phyloP scores from a whole-genome alignment of 2,797 vertebrate genomes.

The Diceros bicornis region DNA sequence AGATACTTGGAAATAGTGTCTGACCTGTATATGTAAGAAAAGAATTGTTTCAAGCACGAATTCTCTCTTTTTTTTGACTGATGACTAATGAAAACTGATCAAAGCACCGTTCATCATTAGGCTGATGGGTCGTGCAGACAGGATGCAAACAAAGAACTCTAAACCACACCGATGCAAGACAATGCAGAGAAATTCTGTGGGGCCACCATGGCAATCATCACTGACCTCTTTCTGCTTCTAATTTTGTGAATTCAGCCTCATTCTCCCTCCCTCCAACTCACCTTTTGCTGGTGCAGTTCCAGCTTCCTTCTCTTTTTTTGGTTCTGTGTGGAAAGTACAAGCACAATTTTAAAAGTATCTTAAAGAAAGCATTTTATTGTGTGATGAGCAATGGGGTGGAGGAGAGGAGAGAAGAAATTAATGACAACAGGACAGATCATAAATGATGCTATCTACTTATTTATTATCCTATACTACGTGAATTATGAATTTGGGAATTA shows the following conservation, averaged over 20 bases:
- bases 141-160: constrained; percentile 47
- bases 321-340: constrained; percentile 90
- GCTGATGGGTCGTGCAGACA: constrained; percentile 41
- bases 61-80: not conserved
- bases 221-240: constrained; percentile 44
- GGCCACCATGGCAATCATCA: not conserved
- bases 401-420: not conserved
- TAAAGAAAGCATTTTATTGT: constrained; percentile 81
- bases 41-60: not conserved
- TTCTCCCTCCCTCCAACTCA: constrained; percentile 81
- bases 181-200: constrained; percentile 11
- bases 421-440: not conserved
- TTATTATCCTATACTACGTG: not conserved
- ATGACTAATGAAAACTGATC: not conserved
- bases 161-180: constrained; percentile 50
- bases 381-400: constrained; percentile 10
- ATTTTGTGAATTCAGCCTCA: constrained; percentile 51
- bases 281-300: constrained; percentile 88
- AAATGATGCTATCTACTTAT: not conserved
- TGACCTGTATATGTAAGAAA: not conserved
- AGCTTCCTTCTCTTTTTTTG: constrained; percentile 85
- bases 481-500: not conserved
- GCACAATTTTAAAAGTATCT: constrained; percentile 85
- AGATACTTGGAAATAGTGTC: not conserved
- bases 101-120: not conserved